Evolutionary conservation across 2,113 vertebrate genomes (phyloP).

Genomic region (Ailurus styani): DNA sequence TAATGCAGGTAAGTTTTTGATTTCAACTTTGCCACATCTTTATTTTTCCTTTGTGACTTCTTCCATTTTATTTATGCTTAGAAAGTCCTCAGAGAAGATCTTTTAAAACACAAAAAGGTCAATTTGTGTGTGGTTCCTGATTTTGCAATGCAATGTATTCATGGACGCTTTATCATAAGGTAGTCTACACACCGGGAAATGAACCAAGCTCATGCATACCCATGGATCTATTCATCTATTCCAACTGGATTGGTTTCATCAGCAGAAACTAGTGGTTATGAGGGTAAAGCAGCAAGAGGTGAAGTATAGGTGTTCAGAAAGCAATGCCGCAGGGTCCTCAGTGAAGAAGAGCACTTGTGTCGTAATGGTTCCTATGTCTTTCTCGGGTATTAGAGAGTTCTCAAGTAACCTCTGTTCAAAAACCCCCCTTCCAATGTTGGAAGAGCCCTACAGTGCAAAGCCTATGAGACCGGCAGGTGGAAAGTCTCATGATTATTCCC

Average conservation of each 20-base stretch:
- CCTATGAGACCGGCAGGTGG: not conserved
- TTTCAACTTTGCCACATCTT: slow-evolving; percentile 39
- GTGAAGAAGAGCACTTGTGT: not conserved
- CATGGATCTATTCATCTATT: slow-evolving; percentile 46
- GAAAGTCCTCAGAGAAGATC: slow-evolving; percentile 47
- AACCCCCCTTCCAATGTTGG: not conserved
- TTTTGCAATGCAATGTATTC: slow-evolving; percentile 64
- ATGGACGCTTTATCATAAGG: slow-evolving; percentile 59
- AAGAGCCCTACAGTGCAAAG: not conserved
- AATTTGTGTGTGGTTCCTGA: slow-evolving; percentile 51
- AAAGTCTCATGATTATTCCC: not conserved
- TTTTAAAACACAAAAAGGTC: slow-evolving; percentile 53
- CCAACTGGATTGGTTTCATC: slow-evolving; percentile 49
- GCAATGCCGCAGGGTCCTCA: not conserved
- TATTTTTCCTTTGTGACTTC: slow-evolving; percentile 47
- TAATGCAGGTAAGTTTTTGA: slow-evolving; percentile 32
- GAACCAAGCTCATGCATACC: slow-evolving; percentile 56
- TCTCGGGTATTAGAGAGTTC: not conserved
- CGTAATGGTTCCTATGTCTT: not conserved
- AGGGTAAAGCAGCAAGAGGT: slow-evolving; percentile 36
- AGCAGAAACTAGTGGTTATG: slow-evolving; percentile 46
- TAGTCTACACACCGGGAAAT: slow-evolving; percentile 44
- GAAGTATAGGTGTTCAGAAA: slow-evolving; percentile 26
- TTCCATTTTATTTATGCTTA: slow-evolving; percentile 30
- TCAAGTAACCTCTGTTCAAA: not conserved